phyloP scores from a whole-genome alignment of 1,140 invertebrate genomes.

The Oreohelix idahoensis region DNA sequence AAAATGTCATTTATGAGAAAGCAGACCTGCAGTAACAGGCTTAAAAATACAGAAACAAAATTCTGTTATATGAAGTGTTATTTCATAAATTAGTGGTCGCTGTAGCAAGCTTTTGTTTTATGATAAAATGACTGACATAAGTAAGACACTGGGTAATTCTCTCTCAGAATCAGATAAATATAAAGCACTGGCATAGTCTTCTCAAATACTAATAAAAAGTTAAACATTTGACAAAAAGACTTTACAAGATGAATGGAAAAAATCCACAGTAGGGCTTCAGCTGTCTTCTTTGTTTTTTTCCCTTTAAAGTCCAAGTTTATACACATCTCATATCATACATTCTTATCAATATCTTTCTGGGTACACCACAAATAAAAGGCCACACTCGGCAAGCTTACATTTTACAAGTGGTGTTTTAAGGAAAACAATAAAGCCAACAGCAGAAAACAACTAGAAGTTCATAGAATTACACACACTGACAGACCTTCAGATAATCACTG shows the following conservation, averaged over 20 bases:
- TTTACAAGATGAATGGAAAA: not conserved
- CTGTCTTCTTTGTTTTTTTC: not conserved
- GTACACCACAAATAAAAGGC: not conserved
- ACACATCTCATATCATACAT: not conserved
- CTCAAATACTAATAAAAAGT: too few relatives aligned
- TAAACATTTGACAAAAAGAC: too few relatives aligned
- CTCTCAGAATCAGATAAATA: too few relatives aligned
- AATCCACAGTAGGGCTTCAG: conserved; percentile 6
- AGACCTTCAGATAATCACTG: not conserved
- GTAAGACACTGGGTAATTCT: too few relatives aligned
- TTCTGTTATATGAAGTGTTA: too few relatives aligned
- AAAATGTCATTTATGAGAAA: too few relatives aligned
- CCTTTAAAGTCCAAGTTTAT: not conserved
- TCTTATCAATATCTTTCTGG: not conserved
- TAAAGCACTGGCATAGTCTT: too few relatives aligned
- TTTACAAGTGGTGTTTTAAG: not conserved
- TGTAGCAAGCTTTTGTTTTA: too few relatives aligned
- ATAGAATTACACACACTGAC: not conserved
- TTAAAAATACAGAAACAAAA: too few relatives aligned
- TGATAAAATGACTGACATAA: too few relatives aligned
- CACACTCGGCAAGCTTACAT: not conserved
- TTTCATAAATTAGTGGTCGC: too few relatives aligned
- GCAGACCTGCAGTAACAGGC: too few relatives aligned
- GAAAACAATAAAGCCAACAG: not conserved
- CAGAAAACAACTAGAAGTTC: not conserved